phyloP scores from a whole-genome alignment of 2,888 invertebrate genomes.

The Aricia artaxerxes region DNA sequence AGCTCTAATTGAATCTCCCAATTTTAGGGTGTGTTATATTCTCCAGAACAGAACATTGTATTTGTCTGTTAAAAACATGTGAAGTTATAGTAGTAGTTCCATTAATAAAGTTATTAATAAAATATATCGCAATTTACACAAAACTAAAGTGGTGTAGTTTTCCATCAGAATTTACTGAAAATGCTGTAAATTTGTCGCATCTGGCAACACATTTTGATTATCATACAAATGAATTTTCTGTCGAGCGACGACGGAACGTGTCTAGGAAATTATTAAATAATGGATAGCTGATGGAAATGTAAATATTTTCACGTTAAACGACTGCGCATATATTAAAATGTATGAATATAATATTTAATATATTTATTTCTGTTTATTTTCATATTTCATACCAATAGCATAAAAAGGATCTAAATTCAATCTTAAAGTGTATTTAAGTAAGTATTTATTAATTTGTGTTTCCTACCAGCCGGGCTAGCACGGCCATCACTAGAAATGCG shows the following conservation, averaged over 20 bases:
- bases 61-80: not conserved
- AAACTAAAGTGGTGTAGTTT: not conserved
- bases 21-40: too few species aligned
- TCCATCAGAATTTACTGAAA: not conserved
- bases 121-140: not conserved
- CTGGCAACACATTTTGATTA: slow-evolving; percentile 41
- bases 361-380: too few species aligned
- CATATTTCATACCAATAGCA: too few species aligned
- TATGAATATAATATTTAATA: not conserved
- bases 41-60: not conserved
- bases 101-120: not conserved
- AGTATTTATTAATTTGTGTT: too few species aligned
- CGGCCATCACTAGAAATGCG: too few species aligned
- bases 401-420: too few species aligned
- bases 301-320: slow-evolving; percentile 21
- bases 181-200: slow-evolving; percentile 30
- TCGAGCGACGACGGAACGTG: slow-evolving; percentile 33
- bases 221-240: slow-evolving; percentile 46
- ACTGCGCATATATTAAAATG: not conserved
- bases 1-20: too few species aligned
- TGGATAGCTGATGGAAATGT: slow-evolving; percentile 20
- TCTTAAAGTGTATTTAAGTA: too few species aligned
- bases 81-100: not conserved
- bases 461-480: too few species aligned
- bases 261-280: slow-evolving; percentile 28